A percentile compares a stretch with the other conserved stretches of the same genome.
phyloP scores from a whole-genome alignment of 2,888 invertebrate species.

The Tipula confusa region DNA sequence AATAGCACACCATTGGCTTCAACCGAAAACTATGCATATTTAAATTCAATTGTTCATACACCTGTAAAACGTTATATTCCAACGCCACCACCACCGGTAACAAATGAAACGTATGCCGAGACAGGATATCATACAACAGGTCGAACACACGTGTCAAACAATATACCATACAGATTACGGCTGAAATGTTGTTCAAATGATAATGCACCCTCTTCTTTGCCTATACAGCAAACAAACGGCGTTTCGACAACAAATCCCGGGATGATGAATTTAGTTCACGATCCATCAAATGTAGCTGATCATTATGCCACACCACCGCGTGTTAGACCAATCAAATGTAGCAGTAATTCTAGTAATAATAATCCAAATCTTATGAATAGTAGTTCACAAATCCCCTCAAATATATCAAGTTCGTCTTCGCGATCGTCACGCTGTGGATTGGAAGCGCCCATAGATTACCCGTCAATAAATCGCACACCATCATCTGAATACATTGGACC shows the following conservation, averaged over 20 bases:
- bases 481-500: conserved; percentile 40
- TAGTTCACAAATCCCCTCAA: conserved; percentile 14
- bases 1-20: conserved; percentile 43
- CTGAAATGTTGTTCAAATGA: conserved; percentile 46
- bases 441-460: conserved; percentile 36
- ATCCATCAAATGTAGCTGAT: conserved; percentile 36
- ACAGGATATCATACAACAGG: conserved; percentile 35
- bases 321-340: conserved; percentile 36
- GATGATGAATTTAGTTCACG: conserved; percentile 20
- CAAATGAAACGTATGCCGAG: conserved; percentile 33
- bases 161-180: conserved; percentile 45
- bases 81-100: conserved; percentile 46
- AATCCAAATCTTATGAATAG: conserved; percentile 21
- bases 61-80: conserved; percentile 50
- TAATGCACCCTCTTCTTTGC: conserved; percentile 30
- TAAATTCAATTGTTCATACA: conserved; percentile 49
- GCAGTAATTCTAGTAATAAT: conserved; percentile 15
- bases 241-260: conserved; percentile 35
- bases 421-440: background rate
- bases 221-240: background rate
- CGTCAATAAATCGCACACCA: conserved; percentile 38
- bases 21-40: conserved; percentile 45
- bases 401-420: conserved; percentile 14
- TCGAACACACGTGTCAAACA: conserved; percentile 38
- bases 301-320: conserved; percentile 43